phyloP scores from a whole-genome alignment of 2,888 invertebrate species.

The Eugnorisma glareosa region DNA sequence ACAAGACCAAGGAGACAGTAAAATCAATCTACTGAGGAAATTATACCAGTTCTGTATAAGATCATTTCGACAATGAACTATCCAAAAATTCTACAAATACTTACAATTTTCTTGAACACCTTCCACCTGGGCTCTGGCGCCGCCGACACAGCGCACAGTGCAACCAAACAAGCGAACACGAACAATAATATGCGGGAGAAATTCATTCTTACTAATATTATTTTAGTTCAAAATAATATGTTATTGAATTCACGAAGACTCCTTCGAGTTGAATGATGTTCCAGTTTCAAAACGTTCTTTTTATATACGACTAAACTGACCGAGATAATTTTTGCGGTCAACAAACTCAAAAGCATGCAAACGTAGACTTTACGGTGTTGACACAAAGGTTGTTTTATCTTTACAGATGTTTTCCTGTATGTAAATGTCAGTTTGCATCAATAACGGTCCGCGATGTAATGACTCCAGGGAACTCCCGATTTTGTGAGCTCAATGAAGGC shows the following conservation, averaged over 20 bases:
- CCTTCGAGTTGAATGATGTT: conserved; percentile 52
- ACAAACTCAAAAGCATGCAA: conserved; percentile 2
- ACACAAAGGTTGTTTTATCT: conserved; percentile 1
- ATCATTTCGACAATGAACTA: not conserved
- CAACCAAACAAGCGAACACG: conserved; percentile 75
- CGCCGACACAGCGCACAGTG: conserved; percentile 72
- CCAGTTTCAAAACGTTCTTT: conserved; percentile 9
- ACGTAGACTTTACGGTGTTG: not conserved
- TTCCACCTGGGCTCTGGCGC: conserved; percentile 79
- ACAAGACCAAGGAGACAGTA: not conserved
- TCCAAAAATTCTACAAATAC: conserved; percentile 43
- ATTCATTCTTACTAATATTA: conserved; percentile 73
- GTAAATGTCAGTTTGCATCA: conserved; percentile 10
- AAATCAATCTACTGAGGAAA: not conserved
- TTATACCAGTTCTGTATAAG: not conserved
- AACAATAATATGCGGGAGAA: conserved; percentile 75
- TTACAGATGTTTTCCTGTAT: not conserved
- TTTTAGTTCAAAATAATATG: conserved; percentile 31
- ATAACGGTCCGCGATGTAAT: conserved; percentile 26
- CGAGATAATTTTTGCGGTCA: not conserved
- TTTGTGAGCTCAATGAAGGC: conserved; percentile 15
- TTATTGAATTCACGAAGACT: conserved; percentile 22
- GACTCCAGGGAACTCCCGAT: conserved; percentile 54
- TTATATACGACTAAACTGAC: conserved; percentile 40
- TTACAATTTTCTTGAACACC: conserved; percentile 80